Evolutionary conservation across 2,113 vertebrate species (phyloP), one percentile per base, ranked within the genome.

Genomic region (Dolichotis patagonum): DNA sequence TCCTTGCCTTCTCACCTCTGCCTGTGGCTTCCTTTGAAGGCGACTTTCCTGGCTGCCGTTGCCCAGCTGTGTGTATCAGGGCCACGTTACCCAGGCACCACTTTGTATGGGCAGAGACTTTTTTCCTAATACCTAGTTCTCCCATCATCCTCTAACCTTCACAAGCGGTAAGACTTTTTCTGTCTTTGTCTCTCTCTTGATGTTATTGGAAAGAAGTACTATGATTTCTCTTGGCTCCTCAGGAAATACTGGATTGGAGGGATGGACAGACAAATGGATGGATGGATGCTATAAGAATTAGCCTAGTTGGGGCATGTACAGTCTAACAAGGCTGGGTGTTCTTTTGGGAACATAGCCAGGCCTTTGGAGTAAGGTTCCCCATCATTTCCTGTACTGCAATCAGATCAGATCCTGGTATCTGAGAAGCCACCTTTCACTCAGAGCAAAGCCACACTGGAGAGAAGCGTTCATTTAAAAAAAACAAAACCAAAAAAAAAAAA

Each of bases 281-380:
- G 32, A 75, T 91, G n/a, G 26, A 82, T 88, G 28, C 60, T 54
- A n/a, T 38, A 52, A 24, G 24, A 71, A 22, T 11, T 69, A 16
- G 22, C 58, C 67, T 24, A 71, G 1, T 62, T 65, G 28, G 49
- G 28, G 5, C 65, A 46, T 38, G 54, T 95, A 11, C 30, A n/a
- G 4, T 65, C 38, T 46, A 52, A 17, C n/a, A 81, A 30, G 49
- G 60, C 14, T 52, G n/a, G 4, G 10, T 54, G 56, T 43, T 80
- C 32, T 22, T 22, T 0, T 0, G 10, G 19, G 14, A 28, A 38
- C 3, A 5, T 8, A 58, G 10, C 35, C 16, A 41, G 22, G 16
- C 56, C 14, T 71, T 58, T 60, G 46, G 12, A 77, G 28, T 17
- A 32, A 24, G 28, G 20, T 65, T n/a, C n/a, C 32, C 24, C 1